Percentiles rank a stretch among this genome's conserved stretches.
Evolutionary conservation across 2,888 invertebrate genomes (phyloP).

Genomic region (Actias luna): DNA sequence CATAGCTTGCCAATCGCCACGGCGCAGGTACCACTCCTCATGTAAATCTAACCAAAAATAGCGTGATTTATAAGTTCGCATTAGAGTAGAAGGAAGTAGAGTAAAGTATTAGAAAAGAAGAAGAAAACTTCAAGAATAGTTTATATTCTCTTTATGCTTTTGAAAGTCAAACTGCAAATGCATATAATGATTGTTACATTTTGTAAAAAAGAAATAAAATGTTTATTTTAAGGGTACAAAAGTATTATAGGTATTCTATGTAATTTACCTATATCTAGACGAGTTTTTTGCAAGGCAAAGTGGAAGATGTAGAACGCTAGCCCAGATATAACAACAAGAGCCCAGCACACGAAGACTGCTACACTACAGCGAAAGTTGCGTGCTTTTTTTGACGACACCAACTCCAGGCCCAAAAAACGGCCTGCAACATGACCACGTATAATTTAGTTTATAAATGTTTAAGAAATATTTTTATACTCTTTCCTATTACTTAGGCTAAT

Average conservation of each 20-base stretch:
- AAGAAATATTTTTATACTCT: too few species aligned
- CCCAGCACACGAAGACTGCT: slow-evolving; percentile 73
- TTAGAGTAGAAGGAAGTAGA: background rate
- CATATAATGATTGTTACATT: slow-evolving; percentile 5
- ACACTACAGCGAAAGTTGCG: slow-evolving; percentile 66
- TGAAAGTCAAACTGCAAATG: background rate
- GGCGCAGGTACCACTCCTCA: slow-evolving; percentile 66
- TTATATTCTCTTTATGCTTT: background rate
- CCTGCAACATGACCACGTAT: slow-evolving; percentile 49
- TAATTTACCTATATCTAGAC: slow-evolving; percentile 64
- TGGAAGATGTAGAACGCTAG: slow-evolving; percentile 56
- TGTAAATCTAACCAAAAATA: slow-evolving; percentile 58
- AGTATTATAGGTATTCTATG: slow-evolving; percentile 3
- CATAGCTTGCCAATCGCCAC: slow-evolving; percentile 68
- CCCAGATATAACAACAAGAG: slow-evolving; percentile 56
- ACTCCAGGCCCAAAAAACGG: slow-evolving; percentile 67
- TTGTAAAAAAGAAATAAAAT: background rate
- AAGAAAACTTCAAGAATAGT: background rate
- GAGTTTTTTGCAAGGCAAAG: slow-evolving; percentile 41
- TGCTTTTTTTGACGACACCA: slow-evolving; percentile 55
- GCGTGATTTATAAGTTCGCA: slow-evolving; percentile 1
- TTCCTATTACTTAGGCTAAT: too few species aligned
- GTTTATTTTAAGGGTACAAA: background rate
- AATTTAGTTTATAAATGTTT: background rate
- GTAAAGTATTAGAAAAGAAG: too few species aligned